Evolutionary conservation across 2,888 invertebrate species (phyloP), one percentile per base, ranked within the genome.

Genomic region (Metalampra italica): DNA sequence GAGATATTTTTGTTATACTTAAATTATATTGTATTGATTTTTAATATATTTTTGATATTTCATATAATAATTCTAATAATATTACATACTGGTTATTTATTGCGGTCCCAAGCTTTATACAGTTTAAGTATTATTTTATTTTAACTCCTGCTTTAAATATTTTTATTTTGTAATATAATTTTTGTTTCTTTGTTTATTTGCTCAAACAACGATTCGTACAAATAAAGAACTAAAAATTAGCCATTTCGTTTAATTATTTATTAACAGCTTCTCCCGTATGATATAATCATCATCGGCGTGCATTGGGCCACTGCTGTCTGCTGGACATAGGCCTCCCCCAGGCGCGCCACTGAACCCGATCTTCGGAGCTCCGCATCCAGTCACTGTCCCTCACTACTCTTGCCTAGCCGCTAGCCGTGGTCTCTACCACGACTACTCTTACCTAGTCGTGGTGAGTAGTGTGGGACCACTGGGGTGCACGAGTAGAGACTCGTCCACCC

Each of bases 161-260:
- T 52, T 44, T 50, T 47, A 52, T 58, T 56, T 45, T 50, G n/a
- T n/a, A n/a, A 47, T 55, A 51, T 56, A 37, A 45, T 49, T 46
- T 50, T 47, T 55, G 44, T 56, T 43, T 49, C 48, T 56, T 47
- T 49, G 12, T 55, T 47, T 55, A 34, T 52, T 50, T 50, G 58
- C 54, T 51, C 49, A 60, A 65, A 66, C 59, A 64, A 69, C 54
- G 66, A 72, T 70, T 77, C 84, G 81, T 87, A 85, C 86, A 85
- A 87, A 87, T 87, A 86, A 85, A 87, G 84, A 82, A 82, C 82
- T 72, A 48, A 71, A 73, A 70, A 60, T 55, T 40, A 54, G 54
- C 29, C 36, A 29, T 34, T 38, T 51, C 5, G n/a, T 11, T 43
- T 37, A 30, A 34, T 34, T 34, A 11, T 34, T 34, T 8, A 30